phyloP scores from a whole-genome alignment of 1,140 invertebrate genomes.

The Metopolophium dirhodum region DNA sequence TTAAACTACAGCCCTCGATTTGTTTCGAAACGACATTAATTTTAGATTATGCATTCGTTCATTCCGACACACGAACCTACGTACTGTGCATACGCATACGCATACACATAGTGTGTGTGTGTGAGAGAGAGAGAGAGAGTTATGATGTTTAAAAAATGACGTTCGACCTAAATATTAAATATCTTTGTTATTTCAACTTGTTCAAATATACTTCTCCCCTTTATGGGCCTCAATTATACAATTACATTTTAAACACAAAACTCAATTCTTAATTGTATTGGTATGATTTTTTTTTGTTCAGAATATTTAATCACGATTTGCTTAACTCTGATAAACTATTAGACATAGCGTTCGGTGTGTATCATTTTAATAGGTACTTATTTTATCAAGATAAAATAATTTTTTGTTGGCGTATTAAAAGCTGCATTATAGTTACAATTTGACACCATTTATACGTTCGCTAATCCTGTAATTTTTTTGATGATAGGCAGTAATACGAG shows the following conservation, averaged over 20 bases:
- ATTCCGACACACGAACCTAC: conserved; percentile 18
- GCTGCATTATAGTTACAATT: background rate
- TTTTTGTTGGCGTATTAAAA: background rate
- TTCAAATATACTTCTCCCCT: conserved; percentile 45
- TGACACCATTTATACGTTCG: background rate
- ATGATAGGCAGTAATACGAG: background rate
- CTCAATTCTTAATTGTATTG: conserved; percentile 2
- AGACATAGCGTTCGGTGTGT: background rate
- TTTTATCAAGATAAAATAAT: background rate
- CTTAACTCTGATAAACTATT: background rate
- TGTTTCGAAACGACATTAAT: conserved; percentile 38
- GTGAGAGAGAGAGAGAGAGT: background rate
- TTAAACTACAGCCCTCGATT: conserved; percentile 30
- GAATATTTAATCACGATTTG: background rate
- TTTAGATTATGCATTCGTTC: conserved; percentile 37
- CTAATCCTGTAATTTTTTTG: background rate
- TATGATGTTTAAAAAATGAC: conserved; percentile 43
- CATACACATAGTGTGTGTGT: background rate
- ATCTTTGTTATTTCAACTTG: conserved; percentile 52
- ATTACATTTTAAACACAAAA: background rate
- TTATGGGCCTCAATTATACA: conserved; percentile 34
- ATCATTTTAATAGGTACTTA: background rate
- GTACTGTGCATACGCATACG: background rate
- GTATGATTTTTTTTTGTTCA: background rate
- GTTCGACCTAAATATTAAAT: conserved; percentile 49